Percentiles rank a stretch among this genome's conserved stretches.
Evolutionary conservation across 2,888 invertebrate genomes (phyloP).

Genomic region (Antheraea assamensis): DNA sequence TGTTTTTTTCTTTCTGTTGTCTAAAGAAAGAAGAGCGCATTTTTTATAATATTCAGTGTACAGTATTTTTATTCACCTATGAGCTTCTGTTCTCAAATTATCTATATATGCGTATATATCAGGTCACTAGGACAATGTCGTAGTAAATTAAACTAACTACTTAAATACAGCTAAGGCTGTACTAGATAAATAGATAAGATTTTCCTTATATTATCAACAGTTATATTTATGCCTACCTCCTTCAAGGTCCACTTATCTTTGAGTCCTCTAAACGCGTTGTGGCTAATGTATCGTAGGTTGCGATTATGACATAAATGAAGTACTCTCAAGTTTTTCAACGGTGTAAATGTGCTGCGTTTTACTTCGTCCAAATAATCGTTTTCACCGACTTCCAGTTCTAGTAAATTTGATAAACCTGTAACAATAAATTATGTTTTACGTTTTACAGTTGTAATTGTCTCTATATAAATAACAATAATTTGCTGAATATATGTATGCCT

Average conservation of each 20-base stretch:
- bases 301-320: conserved; percentile 79
- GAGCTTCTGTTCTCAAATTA: no score
- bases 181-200: conserved; percentile 1
- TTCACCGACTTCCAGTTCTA: conserved; percentile 83
- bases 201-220: conserved; percentile 15
- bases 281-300: conserved; percentile 80
- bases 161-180: neutral
- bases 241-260: conserved; percentile 77
- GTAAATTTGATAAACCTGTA: conserved; percentile 79
- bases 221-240: conserved; percentile 55
- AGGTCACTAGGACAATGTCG: no score
- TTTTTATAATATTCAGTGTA: no score
- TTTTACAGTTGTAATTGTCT: no score
- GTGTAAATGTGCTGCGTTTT: conserved; percentile 77
- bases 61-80: no score
- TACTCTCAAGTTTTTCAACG: conserved; percentile 67
- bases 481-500: no score
- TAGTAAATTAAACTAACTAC: neutral
- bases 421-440: conserved; percentile 31
- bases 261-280: conserved; percentile 80
- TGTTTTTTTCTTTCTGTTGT: no score
- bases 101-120: no score
- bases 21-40: no score
- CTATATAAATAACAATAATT: no score
- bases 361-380: conserved; percentile 81